A percentile compares a stretch with the other conserved stretches of the same genome.
Conservation (phyloP, 2,888 invertebrate genomes). For the Sicus ferrugineus region DNA sequence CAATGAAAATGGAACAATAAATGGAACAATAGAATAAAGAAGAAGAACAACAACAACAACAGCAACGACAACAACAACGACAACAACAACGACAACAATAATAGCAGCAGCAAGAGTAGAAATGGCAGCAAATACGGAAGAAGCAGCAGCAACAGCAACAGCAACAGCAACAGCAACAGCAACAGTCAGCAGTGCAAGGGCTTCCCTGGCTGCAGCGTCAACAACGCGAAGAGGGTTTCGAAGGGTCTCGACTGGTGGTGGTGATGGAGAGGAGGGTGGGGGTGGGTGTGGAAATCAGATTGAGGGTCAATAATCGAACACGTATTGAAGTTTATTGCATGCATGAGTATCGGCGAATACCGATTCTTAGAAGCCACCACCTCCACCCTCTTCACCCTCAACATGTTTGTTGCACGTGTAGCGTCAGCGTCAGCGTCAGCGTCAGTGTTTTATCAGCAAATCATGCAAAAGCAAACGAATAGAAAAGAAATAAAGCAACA, state of each 20-base stretch:
- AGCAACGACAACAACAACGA: neutral
- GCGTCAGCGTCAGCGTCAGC: too few species aligned
- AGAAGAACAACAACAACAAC: slow-evolving; percentile 1
- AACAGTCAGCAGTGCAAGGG: neutral
- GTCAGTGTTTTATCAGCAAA: slow-evolving; percentile 9
- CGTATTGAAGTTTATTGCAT: neutral
- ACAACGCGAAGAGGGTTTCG: neutral
- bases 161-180: neutral
- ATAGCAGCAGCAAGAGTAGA: neutral
- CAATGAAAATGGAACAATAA: neutral
- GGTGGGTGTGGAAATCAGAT: neutral
- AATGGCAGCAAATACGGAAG: too few species aligned
- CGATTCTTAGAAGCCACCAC: neutral
- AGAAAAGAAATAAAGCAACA: neutral
- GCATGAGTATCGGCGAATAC: neutral
- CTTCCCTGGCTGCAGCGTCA: neutral
- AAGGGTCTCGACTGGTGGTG: neutral
- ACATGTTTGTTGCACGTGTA: neutral
- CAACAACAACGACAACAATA: neutral
- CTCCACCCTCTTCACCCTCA: neutral
- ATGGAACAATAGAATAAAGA: neutral
- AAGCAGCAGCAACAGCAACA: neutral
- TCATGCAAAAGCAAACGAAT: neutral
- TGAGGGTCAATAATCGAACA: slow-evolving; percentile 14
- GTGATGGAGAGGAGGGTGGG: neutral